Percentiles rank a stretch among this genome's conserved stretches.
Evolutionary conservation across 1,140 invertebrate genomes (phyloP).

Genomic region (Pristionchus pacificus): DNA sequence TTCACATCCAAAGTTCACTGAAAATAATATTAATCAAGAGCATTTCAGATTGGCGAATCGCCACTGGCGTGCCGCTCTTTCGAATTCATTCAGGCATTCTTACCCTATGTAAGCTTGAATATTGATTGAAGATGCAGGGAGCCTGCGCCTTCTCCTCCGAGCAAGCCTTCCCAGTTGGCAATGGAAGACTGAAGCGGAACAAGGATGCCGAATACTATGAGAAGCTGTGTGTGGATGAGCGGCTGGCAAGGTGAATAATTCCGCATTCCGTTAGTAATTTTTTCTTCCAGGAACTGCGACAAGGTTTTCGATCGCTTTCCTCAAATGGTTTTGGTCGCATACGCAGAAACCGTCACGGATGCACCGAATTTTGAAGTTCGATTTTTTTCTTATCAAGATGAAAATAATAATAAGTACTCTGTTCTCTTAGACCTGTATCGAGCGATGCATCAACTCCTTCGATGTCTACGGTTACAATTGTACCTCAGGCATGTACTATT

Average conservation of each 20-base stretch:
- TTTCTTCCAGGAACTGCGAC: slow-evolving; percentile 44
- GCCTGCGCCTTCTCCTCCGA: slow-evolving; percentile 50
- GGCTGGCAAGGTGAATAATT: slow-evolving; percentile 40
- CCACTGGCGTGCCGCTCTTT: slow-evolving; percentile 13
- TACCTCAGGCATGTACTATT: slow-evolving; percentile 55
- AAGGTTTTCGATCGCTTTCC: slow-evolving; percentile 49
- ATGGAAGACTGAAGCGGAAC: slow-evolving; percentile 50
- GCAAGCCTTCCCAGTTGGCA: slow-evolving; percentile 53
- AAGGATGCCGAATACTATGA: slow-evolving; percentile 50
- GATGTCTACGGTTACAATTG: slow-evolving; percentile 52
- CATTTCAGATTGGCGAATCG: background rate
- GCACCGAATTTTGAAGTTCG: slow-evolving; percentile 40
- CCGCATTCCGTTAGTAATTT: too few relatives aligned
- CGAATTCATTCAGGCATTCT: background rate
- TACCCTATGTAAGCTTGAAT: too few relatives aligned
- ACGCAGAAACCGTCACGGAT: slow-evolving; percentile 56
- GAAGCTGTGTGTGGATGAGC: slow-evolving; percentile 51
- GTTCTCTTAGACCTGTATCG: slow-evolving; percentile 44
- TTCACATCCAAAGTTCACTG: too few relatives aligned
- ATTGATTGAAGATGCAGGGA: too few relatives aligned
- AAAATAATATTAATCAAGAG: too few relatives aligned
- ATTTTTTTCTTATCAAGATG: too few relatives aligned
- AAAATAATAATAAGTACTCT: background rate
- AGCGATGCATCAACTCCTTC: slow-evolving; percentile 52
- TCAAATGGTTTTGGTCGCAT: slow-evolving; percentile 57